Evolutionary conservation across 2,113 vertebrate genomes (phyloP).

Genomic region (Microtus pennsylvanicus): DNA sequence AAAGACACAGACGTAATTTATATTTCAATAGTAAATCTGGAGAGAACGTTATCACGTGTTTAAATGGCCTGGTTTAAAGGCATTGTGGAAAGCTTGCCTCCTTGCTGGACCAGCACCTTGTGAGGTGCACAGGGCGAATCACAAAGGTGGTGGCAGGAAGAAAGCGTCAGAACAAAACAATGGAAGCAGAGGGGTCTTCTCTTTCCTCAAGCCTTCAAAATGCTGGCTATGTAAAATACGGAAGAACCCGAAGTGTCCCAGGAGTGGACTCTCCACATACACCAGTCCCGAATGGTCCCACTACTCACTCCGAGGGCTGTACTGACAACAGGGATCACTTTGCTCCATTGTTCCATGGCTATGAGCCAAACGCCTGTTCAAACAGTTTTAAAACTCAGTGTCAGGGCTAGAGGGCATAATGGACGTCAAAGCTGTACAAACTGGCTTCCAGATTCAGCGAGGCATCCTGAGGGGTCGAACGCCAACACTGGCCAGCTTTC

Average conservation of each 20-base stretch:
- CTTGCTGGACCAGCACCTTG: not conserved
- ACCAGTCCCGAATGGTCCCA: not conserved
- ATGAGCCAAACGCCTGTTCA: constrained; percentile 47
- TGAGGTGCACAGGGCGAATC: not conserved
- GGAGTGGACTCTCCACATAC: not conserved
- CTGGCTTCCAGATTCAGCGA: not conserved
- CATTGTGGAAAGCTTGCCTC: not conserved
- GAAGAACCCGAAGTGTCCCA: not conserved
- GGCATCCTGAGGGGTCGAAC: not conserved
- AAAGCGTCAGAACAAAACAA: constrained; percentile 39
- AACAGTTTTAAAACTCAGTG: constrained; percentile 34
- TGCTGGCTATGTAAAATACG: not conserved
- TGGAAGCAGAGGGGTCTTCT: not conserved
- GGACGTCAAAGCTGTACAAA: constrained; percentile 17
- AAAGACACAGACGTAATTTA: constrained; percentile 41
- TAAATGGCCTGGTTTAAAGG: constrained; percentile 9
- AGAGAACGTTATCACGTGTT: not conserved
- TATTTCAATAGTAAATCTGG: constrained; percentile 9
- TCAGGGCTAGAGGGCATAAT: constrained; percentile 45
- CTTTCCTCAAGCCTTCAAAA: not conserved
- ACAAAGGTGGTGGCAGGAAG: not conserved
- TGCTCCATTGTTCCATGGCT: not conserved
- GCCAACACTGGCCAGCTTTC: not conserved
- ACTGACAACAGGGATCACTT: not conserved
- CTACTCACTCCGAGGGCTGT: not conserved